These are phyloP conservation scores for Rotaria macrura DNA, from an alignment of 2,888 invertebrate species.

Conservation along the genomic window DNA sequence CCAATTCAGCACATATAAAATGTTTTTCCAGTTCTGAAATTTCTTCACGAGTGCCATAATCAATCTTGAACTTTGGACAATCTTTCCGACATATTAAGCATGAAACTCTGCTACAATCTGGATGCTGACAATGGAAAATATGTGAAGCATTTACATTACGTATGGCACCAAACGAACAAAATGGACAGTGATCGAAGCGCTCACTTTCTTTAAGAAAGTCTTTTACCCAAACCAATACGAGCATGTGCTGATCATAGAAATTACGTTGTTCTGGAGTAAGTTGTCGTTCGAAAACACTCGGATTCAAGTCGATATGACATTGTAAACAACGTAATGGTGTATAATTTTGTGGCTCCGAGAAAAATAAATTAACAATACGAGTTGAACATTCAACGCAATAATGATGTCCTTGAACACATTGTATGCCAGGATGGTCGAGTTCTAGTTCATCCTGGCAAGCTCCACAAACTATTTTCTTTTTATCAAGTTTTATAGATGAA, in stretches of 20 bases:
- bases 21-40: no score
- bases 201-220: not conserved
- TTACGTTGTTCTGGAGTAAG: not conserved
- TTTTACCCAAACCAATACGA: not conserved
- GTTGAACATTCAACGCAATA: not conserved
- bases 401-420: constrained; percentile 6
- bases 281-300: not conserved
- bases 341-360: not conserved
- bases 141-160: not conserved
- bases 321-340: not conserved
- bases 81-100: no score
- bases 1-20: no score
- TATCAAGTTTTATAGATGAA: no score
- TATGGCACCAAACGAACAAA: not conserved
- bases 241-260: not conserved
- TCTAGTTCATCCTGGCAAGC: not conserved
- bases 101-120: no score
- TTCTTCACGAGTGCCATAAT: no score
- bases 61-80: no score
- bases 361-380: not conserved
- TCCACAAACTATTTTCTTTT: not conserved
- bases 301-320: not conserved
- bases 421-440: not conserved
- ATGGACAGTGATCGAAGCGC: not conserved
- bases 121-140: no score